Evolutionary conservation across 2,888 invertebrate species (phyloP), one percentile per base, ranked within the genome.

Genomic region (Aelia acuminata): DNA sequence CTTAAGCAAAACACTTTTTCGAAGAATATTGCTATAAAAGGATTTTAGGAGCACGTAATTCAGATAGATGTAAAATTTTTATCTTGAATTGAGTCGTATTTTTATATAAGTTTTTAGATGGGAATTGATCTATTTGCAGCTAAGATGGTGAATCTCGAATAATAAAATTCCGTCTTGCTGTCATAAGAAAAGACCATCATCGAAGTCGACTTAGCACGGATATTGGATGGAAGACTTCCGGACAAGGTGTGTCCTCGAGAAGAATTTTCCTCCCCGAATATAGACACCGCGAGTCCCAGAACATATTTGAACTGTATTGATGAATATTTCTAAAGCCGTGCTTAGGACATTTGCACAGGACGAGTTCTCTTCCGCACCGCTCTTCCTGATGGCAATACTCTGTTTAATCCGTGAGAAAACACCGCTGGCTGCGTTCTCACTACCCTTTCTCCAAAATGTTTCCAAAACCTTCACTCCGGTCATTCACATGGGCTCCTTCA

Each of bases 341-440:
- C 63, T 70, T 70, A 70, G 63, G 31, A 35, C 63, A 70, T 70
- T 70, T 70, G 63, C 63, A 35, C 63, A 70, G 63, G 63, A 70
- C 31, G 18, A 35, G 63, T 35, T 70, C 63, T 35, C 31, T 70
- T 31, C 35, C 63, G 31, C 7, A 4, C 22, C 13, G 13, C 26
- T 22, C 5, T 13, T 2, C 15, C 35, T 35, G 3, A 5, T 31
- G 26, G 63, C 63, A 70, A 70, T 70, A 31, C 35, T 70, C 31
- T 20, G 31, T 70, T 70, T 70, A 70, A 70, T 70, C 63, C 63
- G 18, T 70, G 18, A 70, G 63, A 18, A 70, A 70, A 70, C 63
- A 35, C 35, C 20, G 31, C 1, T 35, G 63, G 63, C 1, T 1
- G 7, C 18, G 35, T 15, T 35, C 63, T 31, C 63, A 70, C 35